Base-by-base conservation (phyloP, 2,113 vertebrate genomes). In the Gambusia holbrooki region DNA sequence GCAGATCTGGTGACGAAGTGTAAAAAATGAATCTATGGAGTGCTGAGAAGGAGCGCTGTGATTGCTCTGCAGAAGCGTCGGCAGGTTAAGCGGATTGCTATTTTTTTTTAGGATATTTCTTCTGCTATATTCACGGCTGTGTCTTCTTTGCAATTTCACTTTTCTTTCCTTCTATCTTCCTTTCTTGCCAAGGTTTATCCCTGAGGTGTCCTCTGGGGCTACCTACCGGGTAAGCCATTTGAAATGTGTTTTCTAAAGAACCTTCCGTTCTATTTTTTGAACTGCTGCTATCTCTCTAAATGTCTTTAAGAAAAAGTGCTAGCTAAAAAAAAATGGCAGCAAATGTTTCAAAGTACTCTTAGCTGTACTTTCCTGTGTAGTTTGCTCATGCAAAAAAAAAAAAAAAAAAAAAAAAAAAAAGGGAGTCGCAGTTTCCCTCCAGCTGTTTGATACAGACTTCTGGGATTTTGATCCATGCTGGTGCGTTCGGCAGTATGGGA, bases 151-250 rank as follows among this genome's bases (percentile, higher is more conserved):
- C 87, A 87, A 87, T 90, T 87, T 83, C 64, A 63, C 70, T 84
- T 84, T 86, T 82, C 76, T 87, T 63, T 68, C 75, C 66, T 30
- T 85, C 83, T 88, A 88, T 92, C 91, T 91, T 90, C 74, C 84
- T 91, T 90, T 90, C 80, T 91, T 90, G 88, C 90, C 84, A 75
- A 89, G 87, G 82, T 93, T 91, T 92, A 92, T 93, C 91, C 92
- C 91, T 69, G 86, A 91, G 92, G 90, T 93, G 89, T 90, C 88
- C 92, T 93, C 90, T 90, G 86, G 90, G 91, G 89, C 85, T 92
- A 92, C 89, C 92, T 89, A 83, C 73, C 77, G 90, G 88, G 88
- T 93, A 90, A 92, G 91, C 88, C 89, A 93, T 92, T 89, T 89
- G 84, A 92, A 93, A 91, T 88, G 87, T 87, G 88, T 90, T 87